These are phyloP conservation scores for Sebastiscus albofasciatus DNA, from an alignment of 2,797 vertebrate genomes.

Conservation along the genomic window DNA sequence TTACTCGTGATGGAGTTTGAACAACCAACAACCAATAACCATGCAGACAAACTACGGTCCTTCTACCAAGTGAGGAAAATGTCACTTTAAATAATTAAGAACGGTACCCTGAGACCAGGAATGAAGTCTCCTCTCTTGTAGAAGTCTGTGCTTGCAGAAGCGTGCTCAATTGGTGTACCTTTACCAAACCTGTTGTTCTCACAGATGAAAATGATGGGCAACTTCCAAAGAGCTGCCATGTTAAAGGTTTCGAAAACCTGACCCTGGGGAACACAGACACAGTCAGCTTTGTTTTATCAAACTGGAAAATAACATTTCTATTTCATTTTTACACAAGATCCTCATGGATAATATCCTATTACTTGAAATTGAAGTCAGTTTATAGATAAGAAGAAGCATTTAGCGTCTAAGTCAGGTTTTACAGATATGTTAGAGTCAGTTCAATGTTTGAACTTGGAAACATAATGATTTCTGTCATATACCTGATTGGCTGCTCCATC, in stretches of 20 bases:
- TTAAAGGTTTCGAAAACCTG: conserved; percentile 92
- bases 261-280: conserved; percentile 53
- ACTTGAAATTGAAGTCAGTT: not conserved
- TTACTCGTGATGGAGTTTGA: not conserved
- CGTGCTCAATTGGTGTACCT: conserved; percentile 88
- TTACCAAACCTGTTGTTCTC: conserved; percentile 91
- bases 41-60: not conserved
- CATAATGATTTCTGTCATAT: not conserved
- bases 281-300: not conserved
- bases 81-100: not conserved
- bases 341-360: not conserved
- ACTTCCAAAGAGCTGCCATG: conserved; percentile 91
- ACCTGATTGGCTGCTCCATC: conserved; percentile 62
- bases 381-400: not conserved
- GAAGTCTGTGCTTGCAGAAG: conserved; percentile 77
- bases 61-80: not conserved
- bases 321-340: not conserved
- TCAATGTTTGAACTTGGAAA: not conserved
- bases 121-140: conserved; percentile 90
- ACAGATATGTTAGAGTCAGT: not conserved
- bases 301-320: not conserved
- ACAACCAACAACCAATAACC: not conserved
- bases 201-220: conserved; percentile 89
- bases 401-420: not conserved
- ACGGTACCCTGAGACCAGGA: conserved; percentile 85